Conservation (phyloP, 2,113 vertebrate genomes). For the Bagarius yarrelli region DNA sequence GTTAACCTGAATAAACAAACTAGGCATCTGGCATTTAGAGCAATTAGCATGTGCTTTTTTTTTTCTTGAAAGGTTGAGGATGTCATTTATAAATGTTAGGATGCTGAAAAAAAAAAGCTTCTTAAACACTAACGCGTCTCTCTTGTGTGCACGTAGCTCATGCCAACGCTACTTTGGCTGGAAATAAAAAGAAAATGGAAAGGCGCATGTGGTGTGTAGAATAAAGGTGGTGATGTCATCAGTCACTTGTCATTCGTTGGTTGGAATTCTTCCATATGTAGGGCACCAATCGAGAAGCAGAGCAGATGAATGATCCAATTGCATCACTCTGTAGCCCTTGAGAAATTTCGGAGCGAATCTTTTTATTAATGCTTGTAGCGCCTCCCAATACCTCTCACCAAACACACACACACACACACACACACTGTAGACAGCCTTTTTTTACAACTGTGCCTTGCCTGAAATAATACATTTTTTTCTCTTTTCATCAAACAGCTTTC, state of each 20-base stretch:
- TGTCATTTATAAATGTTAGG: constrained; percentile 41
- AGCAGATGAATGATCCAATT: constrained; percentile 40
- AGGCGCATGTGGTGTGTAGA: constrained; percentile 17
- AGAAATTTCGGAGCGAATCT: constrained; percentile 29
- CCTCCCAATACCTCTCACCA: background rate
- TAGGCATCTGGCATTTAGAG: constrained; percentile 49
- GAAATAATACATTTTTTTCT: constrained; percentile 48
- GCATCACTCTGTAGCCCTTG: constrained; percentile 35
- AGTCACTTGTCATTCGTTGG: constrained; percentile 39
- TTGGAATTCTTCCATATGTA: constrained; percentile 36
- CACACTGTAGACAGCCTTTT: constrained; percentile 33
- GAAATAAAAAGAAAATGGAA: constrained; percentile 15
- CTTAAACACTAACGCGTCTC: background rate
- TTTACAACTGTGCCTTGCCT: constrained; percentile 33
- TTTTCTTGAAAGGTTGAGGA: constrained; percentile 32
- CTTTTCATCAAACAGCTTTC: constrained; percentile 35
- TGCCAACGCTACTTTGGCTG: constrained; percentile 1
- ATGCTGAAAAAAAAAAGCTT: constrained; percentile 5
- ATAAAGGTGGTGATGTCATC: constrained; percentile 37
- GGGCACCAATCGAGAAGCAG: constrained; percentile 30
- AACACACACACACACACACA: background rate
- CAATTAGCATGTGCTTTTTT: constrained; percentile 32
- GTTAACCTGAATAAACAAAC: constrained; percentile 68
- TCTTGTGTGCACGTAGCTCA: background rate
- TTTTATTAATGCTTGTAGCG: constrained; percentile 39